Evolutionary conservation across 2,797 vertebrate species (phyloP).

Genomic region (Phyllotis vaccarum): DNA sequence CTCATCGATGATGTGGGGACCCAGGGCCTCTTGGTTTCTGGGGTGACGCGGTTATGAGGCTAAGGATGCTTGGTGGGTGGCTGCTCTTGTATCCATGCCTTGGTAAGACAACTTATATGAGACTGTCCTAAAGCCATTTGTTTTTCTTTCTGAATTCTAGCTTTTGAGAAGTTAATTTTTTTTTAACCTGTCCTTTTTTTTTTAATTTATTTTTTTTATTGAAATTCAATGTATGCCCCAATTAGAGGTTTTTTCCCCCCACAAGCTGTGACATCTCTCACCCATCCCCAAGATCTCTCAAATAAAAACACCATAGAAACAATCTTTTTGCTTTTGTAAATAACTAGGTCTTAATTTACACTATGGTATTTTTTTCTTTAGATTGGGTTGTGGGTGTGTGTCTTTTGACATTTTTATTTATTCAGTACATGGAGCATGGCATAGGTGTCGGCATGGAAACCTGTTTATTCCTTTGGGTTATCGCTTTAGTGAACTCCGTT

Average conservation of each 20-base stretch:
- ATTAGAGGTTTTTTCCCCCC: not conserved
- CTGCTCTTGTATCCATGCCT: not conserved
- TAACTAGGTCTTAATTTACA: not conserved
- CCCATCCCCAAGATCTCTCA: not conserved
- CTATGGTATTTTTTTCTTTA: not conserved
- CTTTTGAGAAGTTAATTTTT: not conserved
- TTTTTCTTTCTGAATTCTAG: not conserved
- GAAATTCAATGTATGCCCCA: not conserved
- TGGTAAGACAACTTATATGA: not conserved
- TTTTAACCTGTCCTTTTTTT: not conserved
- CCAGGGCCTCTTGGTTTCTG: constrained; percentile 36
- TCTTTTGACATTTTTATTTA: constrained; percentile 9
- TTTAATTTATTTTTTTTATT: not conserved
- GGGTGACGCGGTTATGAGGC: not conserved
- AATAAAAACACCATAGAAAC: not conserved
- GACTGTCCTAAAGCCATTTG: not conserved
- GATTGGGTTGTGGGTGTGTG: not conserved
- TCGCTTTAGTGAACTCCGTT: not conserved
- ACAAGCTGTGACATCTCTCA: not conserved
- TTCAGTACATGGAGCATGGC: not conserved
- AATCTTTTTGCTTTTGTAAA: not conserved
- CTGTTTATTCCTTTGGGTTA: not conserved
- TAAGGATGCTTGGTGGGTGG: constrained; percentile 51
- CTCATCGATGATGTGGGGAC: not conserved
- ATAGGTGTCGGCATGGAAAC: not conserved